A percentile compares a stretch with the other conserved stretches of the same genome.
Conservation (phyloP, 92 coral and sea anemone genomes). For the Phenganax subtilis region DNA sequence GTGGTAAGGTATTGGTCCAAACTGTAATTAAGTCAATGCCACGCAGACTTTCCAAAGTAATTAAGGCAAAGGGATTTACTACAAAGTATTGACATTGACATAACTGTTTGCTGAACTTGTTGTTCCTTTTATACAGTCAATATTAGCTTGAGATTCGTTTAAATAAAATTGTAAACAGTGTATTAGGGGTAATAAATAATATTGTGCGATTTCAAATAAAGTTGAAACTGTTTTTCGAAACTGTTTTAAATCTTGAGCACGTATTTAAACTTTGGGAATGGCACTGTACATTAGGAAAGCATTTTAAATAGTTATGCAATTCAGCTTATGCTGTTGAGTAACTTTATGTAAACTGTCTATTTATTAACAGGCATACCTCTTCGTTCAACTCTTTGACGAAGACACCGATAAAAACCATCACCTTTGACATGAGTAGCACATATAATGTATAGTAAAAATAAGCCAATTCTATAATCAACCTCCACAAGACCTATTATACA, state of each 20-base stretch:
- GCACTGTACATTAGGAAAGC: too few species aligned
- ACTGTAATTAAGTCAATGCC: conserved; percentile 25
- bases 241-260: neutral
- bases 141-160: neutral
- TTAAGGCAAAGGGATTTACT: conserved; percentile 1
- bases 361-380: too few species aligned
- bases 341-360: too few species aligned
- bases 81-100: conserved; percentile 22
- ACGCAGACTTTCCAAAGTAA: neutral
- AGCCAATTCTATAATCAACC: too few species aligned
- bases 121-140: neutral
- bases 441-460: too few species aligned
- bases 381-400: too few species aligned
- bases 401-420: too few species aligned
- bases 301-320: too few species aligned
- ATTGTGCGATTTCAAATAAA: neutral
- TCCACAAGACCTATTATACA: too few species aligned
- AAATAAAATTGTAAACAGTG: neutral
- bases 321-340: too few species aligned
- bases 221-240: neutral
- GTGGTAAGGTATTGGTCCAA: conserved; percentile 1
- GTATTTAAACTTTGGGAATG: neutral
- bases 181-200: neutral
- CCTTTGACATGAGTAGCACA: too few species aligned
- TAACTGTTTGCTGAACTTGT: conserved; percentile 8